Percentiles rank a stretch among this genome's conserved stretches.
Conservation (phyloP, 1,140 invertebrate species). For the Teleogryllus occipitalis region DNA sequence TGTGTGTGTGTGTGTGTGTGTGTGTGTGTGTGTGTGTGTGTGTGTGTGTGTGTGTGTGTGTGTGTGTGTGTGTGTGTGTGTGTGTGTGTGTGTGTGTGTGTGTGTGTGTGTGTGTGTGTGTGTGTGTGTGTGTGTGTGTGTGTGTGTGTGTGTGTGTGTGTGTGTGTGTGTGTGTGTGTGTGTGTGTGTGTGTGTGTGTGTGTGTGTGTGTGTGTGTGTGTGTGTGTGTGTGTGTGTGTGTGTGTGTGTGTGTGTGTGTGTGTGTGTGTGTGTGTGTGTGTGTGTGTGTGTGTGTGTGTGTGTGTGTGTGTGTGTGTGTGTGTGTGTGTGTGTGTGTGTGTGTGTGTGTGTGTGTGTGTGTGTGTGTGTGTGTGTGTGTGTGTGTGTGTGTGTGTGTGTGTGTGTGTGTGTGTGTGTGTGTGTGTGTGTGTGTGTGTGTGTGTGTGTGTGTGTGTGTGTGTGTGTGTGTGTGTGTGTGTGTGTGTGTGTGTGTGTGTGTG, state of each 20-base stretch:
- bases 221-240: conserved; percentile 27
- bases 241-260: conserved; percentile 25
- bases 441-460: conserved; percentile 24
- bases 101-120: conserved; percentile 27
- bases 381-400: conserved; percentile 25
- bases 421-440: conserved; percentile 29
- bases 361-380: conserved; percentile 25
- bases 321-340: conserved; percentile 23
- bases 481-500: conserved; percentile 24
- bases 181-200: conserved; percentile 26
- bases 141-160: conserved; percentile 27
- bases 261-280: conserved; percentile 24
- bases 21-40: conserved; percentile 24
- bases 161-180: conserved; percentile 28
- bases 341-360: conserved; percentile 22
- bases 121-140: conserved; percentile 25
- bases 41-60: conserved; percentile 24
- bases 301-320: conserved; percentile 23
- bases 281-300: conserved; percentile 23
- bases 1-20: conserved; percentile 24
- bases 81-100: conserved; percentile 26
- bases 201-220: conserved; percentile 26
- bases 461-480: conserved; percentile 24
- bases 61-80: conserved; percentile 24
- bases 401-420: conserved; percentile 33